Percentiles rank a stretch among this genome's conserved stretches.
phyloP scores from a whole-genome alignment of 2,888 invertebrate genomes.

The Drosophila nigricruria region DNA sequence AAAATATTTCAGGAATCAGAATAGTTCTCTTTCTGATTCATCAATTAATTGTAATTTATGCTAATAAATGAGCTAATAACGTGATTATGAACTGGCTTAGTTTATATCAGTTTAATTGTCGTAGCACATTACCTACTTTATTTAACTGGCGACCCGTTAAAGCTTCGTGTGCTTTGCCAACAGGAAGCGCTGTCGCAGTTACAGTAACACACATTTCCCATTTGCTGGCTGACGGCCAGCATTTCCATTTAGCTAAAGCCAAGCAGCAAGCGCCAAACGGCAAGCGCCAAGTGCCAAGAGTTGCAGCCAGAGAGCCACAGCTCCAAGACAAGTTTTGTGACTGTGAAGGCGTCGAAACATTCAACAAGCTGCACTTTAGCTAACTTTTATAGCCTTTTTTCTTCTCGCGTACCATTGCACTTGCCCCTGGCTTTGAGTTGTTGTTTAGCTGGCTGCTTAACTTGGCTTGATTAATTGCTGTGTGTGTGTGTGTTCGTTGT shows the following conservation, averaged over 20 bases:
- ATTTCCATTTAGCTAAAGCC: constrained; percentile 68
- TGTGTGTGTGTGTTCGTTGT: constrained; percentile 11
- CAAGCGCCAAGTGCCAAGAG: constrained; percentile 42
- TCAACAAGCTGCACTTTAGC: constrained; percentile 49
- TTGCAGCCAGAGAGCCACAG: constrained; percentile 40
- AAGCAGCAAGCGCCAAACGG: constrained; percentile 24
- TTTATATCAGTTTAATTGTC: background rate
- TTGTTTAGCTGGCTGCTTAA: constrained; percentile 54
- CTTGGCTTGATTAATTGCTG: constrained; percentile 65
- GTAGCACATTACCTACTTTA: constrained; percentile 4
- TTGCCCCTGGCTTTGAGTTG: constrained; percentile 81
- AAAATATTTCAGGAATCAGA: background rate
- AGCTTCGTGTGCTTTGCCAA: constrained; percentile 35
- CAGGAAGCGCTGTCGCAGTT: constrained; percentile 68
- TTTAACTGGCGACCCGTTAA: constrained; percentile 12
- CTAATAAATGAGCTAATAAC: background rate
- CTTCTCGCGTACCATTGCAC: constrained; percentile 57
- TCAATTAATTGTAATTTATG: background rate
- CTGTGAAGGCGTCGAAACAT: constrained; percentile 46
- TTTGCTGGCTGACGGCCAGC: constrained; percentile 58
- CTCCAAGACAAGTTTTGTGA: constrained; percentile 73
- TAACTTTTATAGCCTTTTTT: constrained; percentile 53
- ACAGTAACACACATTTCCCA: constrained; percentile 81
- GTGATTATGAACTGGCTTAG: constrained; percentile 9
- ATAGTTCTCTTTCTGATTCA: background rate